These are phyloP conservation scores for Rugalucina vietnamica DNA, from an alignment of 2,888 invertebrate genomes.

Conservation along the genomic window DNA sequence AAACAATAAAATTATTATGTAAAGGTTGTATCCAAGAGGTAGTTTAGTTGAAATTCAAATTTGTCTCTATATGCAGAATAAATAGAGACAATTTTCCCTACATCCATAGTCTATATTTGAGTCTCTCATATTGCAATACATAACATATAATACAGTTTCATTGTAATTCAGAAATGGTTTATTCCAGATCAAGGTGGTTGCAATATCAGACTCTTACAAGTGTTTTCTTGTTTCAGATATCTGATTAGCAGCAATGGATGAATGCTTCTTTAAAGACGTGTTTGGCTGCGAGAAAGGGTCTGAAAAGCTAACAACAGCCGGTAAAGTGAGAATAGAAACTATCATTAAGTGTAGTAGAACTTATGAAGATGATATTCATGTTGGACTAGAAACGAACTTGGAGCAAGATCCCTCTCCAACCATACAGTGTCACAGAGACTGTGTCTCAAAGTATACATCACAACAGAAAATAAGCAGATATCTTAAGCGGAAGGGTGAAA, in stretches of 20 bases:
- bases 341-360: background rate
- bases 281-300: background rate
- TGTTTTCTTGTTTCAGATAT: background rate
- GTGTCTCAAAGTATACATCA: background rate
- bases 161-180: no score
- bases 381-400: background rate
- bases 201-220: no score
- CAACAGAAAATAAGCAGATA: background rate
- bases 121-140: no score
- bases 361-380: background rate
- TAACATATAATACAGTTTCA: no score
- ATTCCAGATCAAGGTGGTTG: no score
- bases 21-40: no score
- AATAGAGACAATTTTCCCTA: no score
- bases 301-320: background rate
- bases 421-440: background rate
- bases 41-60: no score
- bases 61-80: no score
- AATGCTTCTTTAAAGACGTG: background rate
- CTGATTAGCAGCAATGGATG: background rate
- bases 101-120: no score
- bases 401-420: background rate
- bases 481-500: background rate
- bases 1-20: no score
- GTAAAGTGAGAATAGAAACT: background rate